Base-by-base conservation (phyloP, 1,140 invertebrate species). In the Potamilus streckersoni region DNA sequence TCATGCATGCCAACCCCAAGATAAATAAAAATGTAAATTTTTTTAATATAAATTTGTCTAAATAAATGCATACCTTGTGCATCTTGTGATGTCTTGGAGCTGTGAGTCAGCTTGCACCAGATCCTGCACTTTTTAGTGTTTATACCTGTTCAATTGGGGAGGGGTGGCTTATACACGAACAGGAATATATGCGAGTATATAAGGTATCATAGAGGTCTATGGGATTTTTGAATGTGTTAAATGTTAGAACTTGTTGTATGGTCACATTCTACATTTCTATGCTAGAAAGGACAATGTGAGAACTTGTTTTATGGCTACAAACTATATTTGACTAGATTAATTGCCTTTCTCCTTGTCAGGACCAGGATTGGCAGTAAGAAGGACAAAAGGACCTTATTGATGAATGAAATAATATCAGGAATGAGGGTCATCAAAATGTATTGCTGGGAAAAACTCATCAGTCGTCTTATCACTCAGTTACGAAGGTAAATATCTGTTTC, bases 381-480 rank as follows among this genome's bases (percentile, higher is more conserved):
- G 55, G 76, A 78, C 56, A 64, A 73, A 31, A 69, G 76, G 17
- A 66, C 73, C 31, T 57, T 73, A 15, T 20, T 95, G 69, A 96
- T 96, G 94, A 95, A 94, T 84, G 95, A 97, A 90, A 94, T 97
- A 17, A 93, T 97, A 31, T 92, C 92, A 68, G 95, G 94, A 4
- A 95, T 96, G 78, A 94, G 95, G 89, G 93, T 95, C 49, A 94
- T 96, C 71, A 97, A 96, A 90, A 95, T 96, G 94, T 79, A 83
- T 71, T 83, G 80, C 61, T 80, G 78, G 80, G 80, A 82, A 20
- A 71, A 74, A 66, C 70, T 79, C 27, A 80, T 82, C 62, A 71
- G 67, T 59, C 58, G 61, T 11, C 31, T 73, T 15, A 76, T 82
- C 5, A 59, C 64, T 11, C 62, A 38, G 27, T 14, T 80, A 19